Base-by-base conservation (phyloP, 2,888 invertebrate genomes). In the Aricia artaxerxes region DNA sequence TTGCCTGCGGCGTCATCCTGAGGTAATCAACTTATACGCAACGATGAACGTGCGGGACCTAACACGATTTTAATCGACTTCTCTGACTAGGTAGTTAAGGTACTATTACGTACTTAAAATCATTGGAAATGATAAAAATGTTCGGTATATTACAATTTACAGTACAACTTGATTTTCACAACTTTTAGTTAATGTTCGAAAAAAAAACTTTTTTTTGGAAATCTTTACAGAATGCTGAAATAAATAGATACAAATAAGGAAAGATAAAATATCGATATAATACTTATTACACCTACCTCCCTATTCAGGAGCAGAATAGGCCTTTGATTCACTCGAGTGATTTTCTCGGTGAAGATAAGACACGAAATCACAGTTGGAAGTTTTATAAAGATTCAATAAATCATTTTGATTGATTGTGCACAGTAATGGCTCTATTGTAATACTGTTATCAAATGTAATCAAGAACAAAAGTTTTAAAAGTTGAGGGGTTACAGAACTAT, bases 311-410 rank as follows among this genome's bases (percentile, higher is more conserved):
- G n/a, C n/a, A 73, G 69, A 69, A 69, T 35, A 69, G 69, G 73
- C 40, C 44, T 73, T 44, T 73, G 73, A 73, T 73, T 73, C 73
- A 73, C 73, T 73, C 44, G 73, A 73, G 73, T 44, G 44, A 44
- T 44, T 73, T 44, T 44, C 44, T 73, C 44, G 40, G 73, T 44
- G 44, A 73, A 73, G 73, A 73, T 73, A 73, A 44, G 73, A 73
- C 73, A 44, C 73, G 73, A 44, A 73, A 73, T 73, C 73, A 44
- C 73, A 44, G 73, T 73, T 44, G n/a, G 73, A 73, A 73, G 73
- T 73, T 73, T 73, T 73, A 44, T 73, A 73, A 73, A 73, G 73
- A 73, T 73, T 44, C 44, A 73, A 73, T 73, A 44, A 73, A 73
- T 73, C 73, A 73, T 73, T 73, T 73, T 73, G 73, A 73, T 73